These are phyloP conservation scores for Melitaea athalia DNA, from an alignment of 2,888 invertebrate species.

Conservation along the genomic window DNA sequence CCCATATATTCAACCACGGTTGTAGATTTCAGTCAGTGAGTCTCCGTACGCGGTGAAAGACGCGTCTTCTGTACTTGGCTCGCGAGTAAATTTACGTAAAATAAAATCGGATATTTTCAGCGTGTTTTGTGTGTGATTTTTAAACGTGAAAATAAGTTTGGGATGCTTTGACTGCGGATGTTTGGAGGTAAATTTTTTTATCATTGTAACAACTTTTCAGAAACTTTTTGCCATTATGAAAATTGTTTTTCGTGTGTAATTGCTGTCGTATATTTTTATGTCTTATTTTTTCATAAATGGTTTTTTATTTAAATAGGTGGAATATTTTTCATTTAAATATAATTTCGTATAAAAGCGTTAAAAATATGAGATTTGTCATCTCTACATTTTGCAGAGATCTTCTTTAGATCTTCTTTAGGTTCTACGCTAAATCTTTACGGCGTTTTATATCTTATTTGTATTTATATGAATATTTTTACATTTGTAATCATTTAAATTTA, in stretches of 20 bases:
- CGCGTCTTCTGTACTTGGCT: conserved; percentile 37
- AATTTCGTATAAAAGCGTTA: too few relatives aligned
- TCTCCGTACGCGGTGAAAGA: conserved; percentile 39
- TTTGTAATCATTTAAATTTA: too few relatives aligned
- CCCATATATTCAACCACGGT: conserved; percentile 13
- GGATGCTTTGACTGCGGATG: conserved; percentile 32
- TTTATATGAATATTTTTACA: too few relatives aligned
- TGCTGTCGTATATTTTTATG: neutral
- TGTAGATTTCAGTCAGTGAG: conserved; percentile 46
- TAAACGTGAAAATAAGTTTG: conserved; percentile 28
- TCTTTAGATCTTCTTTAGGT: too few relatives aligned
- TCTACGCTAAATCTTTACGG: too few relatives aligned
- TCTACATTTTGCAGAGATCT: too few relatives aligned
- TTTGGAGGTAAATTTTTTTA: conserved; percentile 28
- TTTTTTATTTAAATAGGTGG: too few relatives aligned
- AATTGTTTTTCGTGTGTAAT: neutral
- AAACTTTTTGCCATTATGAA: neutral
- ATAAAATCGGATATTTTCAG: conserved; percentile 15
- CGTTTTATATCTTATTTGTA: too few relatives aligned
- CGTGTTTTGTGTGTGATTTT: conserved; percentile 40
- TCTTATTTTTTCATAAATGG: neutral
- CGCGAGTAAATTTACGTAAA: conserved; percentile 30
- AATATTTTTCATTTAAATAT: too few relatives aligned
- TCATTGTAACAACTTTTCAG: neutral
- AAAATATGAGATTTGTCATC: too few relatives aligned